Conservation (phyloP, 1,140 invertebrate genomes). For the Apolygus lucorum region DNA sequence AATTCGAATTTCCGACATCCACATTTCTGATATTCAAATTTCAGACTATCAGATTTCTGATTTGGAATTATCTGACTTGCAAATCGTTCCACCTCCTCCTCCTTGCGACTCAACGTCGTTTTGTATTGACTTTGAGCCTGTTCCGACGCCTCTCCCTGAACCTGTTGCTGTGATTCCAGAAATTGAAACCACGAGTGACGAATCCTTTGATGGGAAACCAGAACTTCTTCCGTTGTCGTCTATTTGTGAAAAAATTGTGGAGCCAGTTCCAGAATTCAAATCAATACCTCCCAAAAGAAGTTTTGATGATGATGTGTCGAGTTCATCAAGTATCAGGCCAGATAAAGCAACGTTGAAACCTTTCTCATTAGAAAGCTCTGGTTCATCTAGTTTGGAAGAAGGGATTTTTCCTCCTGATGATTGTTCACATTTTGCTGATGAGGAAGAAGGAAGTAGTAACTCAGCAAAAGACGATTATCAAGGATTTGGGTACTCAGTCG, state of each 20-base stretch:
- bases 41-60: background rate
- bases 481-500: conserved; percentile 59
- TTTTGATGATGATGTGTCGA: conserved; percentile 35
- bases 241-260: conserved; percentile 24
- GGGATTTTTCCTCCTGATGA: conserved; percentile 67
- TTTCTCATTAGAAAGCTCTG: conserved; percentile 69
- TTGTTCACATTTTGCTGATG: conserved; percentile 42
- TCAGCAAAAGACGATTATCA: conserved; percentile 63
- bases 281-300: conserved; percentile 34
- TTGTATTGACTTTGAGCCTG: background rate
- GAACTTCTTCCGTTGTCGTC: conserved; percentile 22
- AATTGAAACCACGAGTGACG: conserved; percentile 2
- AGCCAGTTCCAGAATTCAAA: conserved; percentile 21
- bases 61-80: background rate
- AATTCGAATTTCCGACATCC: background rate
- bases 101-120: background rate
- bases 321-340: conserved; percentile 32
- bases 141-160: background rate
- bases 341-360: conserved; percentile 59
- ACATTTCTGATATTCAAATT: background rate
- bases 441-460: conserved; percentile 44
- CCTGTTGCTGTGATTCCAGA: background rate
- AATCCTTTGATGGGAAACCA: background rate
- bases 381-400: conserved; percentile 71
- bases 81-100: conserved; percentile 9